Evolutionary conservation across 2,797 vertebrate genomes (phyloP), one percentile per base, ranked within the genome.

Genomic region (Onychomys torridus): DNA sequence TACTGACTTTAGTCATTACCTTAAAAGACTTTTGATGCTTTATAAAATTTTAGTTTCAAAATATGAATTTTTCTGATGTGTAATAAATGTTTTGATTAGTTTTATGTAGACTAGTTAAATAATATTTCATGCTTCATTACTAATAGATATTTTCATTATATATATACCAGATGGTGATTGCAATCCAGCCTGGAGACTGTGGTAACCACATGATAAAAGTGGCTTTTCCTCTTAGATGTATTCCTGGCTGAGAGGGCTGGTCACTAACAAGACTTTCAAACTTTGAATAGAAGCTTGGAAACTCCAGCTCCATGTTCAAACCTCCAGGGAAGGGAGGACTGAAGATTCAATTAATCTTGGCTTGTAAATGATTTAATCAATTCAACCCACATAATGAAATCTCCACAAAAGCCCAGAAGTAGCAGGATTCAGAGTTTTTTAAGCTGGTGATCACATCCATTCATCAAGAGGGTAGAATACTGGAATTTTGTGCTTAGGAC

Each of bases 81-180:
- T 52, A 85, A 86, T 65, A 59, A 82, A 40, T 77, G 9, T 19
- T 94, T 93, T 88, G 63, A 9, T 52, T 93, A 75, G 32, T 43
- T 76, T 94, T 96, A 78, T 67, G 19, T 73, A 94, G 52, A 23
- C 69, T 37, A 57, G 59, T 90, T 89, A 90, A 87, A 79, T 95
- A 61, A 84, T 81, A 6, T 94, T n/a, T 92, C 29, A 57, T 73
- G 23, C 63, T 92, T 90, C 79, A 71, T 92, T 73, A 76, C 89
- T 94, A 81, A 49, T 32, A 95, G 19, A 52, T 17, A 89, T 90
- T 92, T 96, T 23, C 37, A 25, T 83, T 43, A 37, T 11, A 0
- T 27, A 55, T 8, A 65, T 27, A 89, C 32, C 46, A 92, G 55
- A 40, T 27, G 37, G 90, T 12, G 10, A 92, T 71, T 84, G 11